phyloP scores from a whole-genome alignment of 2,113 vertebrate genomes.

The Corythoichthys intestinalis region DNA sequence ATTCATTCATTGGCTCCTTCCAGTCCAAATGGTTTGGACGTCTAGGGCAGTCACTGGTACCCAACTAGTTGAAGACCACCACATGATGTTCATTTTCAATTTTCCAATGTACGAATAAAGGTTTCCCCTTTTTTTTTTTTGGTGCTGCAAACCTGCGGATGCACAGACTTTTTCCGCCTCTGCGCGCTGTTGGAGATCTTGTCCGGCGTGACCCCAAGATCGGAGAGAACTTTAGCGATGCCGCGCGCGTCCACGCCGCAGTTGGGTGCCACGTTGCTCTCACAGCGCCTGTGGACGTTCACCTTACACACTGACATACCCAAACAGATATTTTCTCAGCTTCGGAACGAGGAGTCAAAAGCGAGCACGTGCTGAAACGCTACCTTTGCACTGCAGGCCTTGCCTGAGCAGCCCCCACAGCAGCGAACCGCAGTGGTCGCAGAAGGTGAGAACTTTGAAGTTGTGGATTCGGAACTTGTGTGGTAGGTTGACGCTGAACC shows the following conservation, averaged over 20 bases:
- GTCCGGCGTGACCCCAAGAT: slow-evolving; percentile 96
- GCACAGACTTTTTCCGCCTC: slow-evolving; percentile 84
- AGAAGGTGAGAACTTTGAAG: slow-evolving; percentile 99
- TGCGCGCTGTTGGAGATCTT: slow-evolving; percentile 94
- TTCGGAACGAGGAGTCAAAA: no score
- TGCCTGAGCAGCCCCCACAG: slow-evolving; percentile 97
- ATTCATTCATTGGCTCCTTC: no score
- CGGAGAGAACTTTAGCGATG: slow-evolving; percentile 93
- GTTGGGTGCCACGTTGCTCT: slow-evolving; percentile 94
- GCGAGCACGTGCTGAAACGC: slow-evolving; percentile 19
- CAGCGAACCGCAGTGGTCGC: slow-evolving; percentile 97
- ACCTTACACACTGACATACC: slow-evolving; percentile 87
- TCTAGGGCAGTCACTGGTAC: no score
- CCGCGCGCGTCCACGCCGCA: slow-evolving; percentile 95
- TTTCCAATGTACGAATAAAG: no score
- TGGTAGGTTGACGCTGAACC: slow-evolving; percentile 98
- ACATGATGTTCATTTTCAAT: no score
- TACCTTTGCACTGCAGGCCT: slow-evolving; percentile 98
- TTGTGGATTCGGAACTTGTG: slow-evolving; percentile 99
- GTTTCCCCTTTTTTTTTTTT: no score
- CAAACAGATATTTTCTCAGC: not conserved
- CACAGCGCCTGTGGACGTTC: slow-evolving; percentile 95
- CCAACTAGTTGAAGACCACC: no score
- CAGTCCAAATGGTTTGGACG: no score
- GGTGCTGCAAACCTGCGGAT: no score